Evolutionary conservation across 2,888 invertebrate genomes (phyloP).

Genomic region (Sturmia bella): DNA sequence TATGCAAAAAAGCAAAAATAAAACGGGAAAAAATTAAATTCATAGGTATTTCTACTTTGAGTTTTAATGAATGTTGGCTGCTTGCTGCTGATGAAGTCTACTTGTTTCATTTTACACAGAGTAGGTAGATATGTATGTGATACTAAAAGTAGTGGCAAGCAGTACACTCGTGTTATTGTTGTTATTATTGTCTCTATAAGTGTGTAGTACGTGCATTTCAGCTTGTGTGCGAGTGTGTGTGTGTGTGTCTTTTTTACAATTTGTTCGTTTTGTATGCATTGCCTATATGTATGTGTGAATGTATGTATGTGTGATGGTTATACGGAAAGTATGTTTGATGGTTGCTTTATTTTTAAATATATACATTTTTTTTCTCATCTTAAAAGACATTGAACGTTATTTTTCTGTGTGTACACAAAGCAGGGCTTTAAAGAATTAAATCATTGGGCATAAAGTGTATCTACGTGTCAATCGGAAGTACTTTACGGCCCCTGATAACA

Average conservation of each 20-base stretch:
- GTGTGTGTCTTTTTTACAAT: slow-evolving; percentile 1
- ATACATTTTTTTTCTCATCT: slow-evolving; percentile 42
- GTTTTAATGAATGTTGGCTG: not conserved
- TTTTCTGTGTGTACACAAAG: slow-evolving; percentile 27
- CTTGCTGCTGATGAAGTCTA: slow-evolving; percentile 30
- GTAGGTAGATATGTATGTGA: no score
- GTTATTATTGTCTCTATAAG: slow-evolving; percentile 40
- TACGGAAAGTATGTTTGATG: slow-evolving; percentile 58
- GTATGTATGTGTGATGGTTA: slow-evolving; percentile 11
- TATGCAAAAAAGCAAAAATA: slow-evolving; percentile 17
- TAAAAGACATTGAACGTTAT: slow-evolving; percentile 60
- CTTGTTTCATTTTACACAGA: slow-evolving; percentile 50
- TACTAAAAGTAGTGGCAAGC: slow-evolving; percentile 43
- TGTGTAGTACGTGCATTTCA: slow-evolving; percentile 23
- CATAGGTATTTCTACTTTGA: slow-evolving; percentile 12
- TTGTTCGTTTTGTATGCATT: slow-evolving; percentile 8
- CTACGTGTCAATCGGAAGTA: no score
- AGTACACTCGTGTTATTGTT: slow-evolving; percentile 9
- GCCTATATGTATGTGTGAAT: slow-evolving; percentile 7
- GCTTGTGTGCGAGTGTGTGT: not conserved
- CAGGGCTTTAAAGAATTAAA: slow-evolving; percentile 33
- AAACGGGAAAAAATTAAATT: slow-evolving; percentile 8
- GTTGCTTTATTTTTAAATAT: slow-evolving; percentile 45
- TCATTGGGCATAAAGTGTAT: not conserved
- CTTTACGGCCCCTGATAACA: no score